Evolutionary conservation across 2,797 vertebrate species (phyloP), one percentile per base, ranked within the genome.

Genomic region (Sphaeramia orbicularis): DNA sequence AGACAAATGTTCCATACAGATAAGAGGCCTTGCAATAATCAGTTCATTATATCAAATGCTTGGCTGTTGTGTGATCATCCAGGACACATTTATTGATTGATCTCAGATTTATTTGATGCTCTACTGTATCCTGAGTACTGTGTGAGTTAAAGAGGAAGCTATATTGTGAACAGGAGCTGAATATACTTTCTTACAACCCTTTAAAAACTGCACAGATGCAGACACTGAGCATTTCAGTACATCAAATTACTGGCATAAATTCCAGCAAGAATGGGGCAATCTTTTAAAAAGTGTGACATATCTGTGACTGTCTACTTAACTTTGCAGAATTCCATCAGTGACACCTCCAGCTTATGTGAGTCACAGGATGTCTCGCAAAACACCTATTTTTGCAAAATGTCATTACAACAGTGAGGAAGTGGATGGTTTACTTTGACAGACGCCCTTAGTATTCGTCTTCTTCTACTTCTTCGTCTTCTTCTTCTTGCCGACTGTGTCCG

Each of bases 311-410:
- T 73, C 48, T 57, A 47, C 71, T 67, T 82, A 49, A 59, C 63
- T 81, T 73, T 77, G 36, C 71, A 73, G 57, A 75, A 51, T 66
- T 60, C 24, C 40, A 58, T 65, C 65, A 44, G 37, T 75, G 64
- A 75, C 74, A 63, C 60, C 49, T 80, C 15, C 32, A 61, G 70
- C 76, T 76, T 58, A 55, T 16, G 42, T 76, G 70, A 84, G 60
- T 87, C 74, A 85, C 65, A 65, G 50, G 35, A 81, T 81, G 74
- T 57, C 49, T 80, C 61, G 51, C 71, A 76, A 87, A 86, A 86
- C 53, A 78, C 67, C 58, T 65, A 35, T n/a, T 42, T 78, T 50
- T 73, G 61, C 49, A 55, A 76, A 75, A 78, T 49, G 62, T 53
- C 70, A 72, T 76, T 75, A 61, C 56, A 76, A 63, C 71, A 76